phyloP scores from a whole-genome alignment of 2,113 vertebrate genomes.

The Pampusana beccarii region DNA sequence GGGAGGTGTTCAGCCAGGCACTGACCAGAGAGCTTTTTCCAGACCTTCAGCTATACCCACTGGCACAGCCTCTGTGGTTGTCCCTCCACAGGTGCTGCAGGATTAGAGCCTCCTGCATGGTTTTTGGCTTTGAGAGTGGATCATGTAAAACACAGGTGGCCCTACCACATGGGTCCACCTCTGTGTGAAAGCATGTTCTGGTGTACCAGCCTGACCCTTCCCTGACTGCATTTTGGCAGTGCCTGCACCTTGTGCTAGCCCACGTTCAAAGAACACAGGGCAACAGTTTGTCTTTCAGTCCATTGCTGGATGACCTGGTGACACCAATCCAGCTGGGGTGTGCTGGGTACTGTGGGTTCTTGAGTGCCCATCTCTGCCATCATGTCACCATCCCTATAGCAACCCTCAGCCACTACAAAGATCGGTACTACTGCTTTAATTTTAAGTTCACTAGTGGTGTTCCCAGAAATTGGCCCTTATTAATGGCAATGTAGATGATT shows the following conservation, averaged over 20 bases:
- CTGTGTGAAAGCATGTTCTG: background rate
- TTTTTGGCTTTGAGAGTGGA: background rate
- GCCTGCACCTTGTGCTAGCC: background rate
- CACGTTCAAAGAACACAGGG: fast-evolving
- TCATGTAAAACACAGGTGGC: background rate
- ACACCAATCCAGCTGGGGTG: too few relatives aligned
- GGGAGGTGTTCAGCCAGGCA: background rate
- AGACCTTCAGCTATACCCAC: background rate
- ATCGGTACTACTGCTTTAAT: background rate
- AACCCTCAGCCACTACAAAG: background rate
- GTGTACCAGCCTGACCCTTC: background rate
- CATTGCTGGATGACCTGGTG: fast-evolving
- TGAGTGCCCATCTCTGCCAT: background rate
- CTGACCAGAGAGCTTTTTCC: background rate
- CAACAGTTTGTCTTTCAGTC: background rate
- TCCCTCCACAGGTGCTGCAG: background rate
- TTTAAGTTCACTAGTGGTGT: background rate
- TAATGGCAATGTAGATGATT: background rate
- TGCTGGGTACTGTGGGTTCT: background rate
- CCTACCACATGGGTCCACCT: background rate
- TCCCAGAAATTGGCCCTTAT: background rate
- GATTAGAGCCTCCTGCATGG: background rate
- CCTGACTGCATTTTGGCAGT: background rate
- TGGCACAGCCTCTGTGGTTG: background rate
- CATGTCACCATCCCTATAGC: background rate